Evolutionary conservation across 2,797 vertebrate genomes (phyloP).

Genomic region (Enteromius paludinosus): DNA sequence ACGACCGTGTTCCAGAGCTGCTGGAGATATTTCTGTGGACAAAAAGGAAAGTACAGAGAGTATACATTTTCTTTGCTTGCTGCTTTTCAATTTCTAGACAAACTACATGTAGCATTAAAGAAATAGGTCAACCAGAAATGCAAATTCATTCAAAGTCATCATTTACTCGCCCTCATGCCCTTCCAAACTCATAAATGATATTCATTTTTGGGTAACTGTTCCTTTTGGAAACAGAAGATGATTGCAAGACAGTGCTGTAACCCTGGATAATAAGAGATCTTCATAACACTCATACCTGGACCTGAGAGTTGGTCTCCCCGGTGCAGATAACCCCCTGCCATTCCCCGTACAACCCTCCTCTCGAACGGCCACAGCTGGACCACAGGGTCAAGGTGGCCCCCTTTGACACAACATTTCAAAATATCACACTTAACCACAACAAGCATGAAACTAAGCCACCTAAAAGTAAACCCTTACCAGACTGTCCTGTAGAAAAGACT

Average conservation of each 20-base stretch:
- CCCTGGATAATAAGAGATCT: not conserved
- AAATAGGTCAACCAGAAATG: not conserved
- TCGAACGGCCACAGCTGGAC: slow-evolving; percentile 92
- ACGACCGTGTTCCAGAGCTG: slow-evolving; percentile 95
- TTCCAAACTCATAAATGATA: not conserved
- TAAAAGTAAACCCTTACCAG: slow-evolving; percentile 73
- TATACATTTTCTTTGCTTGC: no score
- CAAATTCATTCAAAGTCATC: not conserved
- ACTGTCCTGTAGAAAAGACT: slow-evolving; percentile 86
- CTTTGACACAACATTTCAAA: slow-evolving; percentile 70
- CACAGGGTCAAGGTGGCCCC: slow-evolving; percentile 93
- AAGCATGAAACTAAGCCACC: not conserved
- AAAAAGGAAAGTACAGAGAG: not conserved
- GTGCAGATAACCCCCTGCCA: slow-evolving; percentile 96
- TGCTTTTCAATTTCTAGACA: not conserved
- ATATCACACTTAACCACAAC: slow-evolving; percentile 18
- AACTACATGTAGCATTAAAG: not conserved
- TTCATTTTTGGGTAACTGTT: not conserved
- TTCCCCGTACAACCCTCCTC: slow-evolving; percentile 88
- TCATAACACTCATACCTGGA: slow-evolving; percentile 81
- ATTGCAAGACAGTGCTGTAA: not conserved
- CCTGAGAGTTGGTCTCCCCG: slow-evolving; percentile 90
- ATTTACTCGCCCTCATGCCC: not conserved
- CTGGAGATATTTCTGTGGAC: slow-evolving; percentile 88
- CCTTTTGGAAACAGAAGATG: not conserved